Evolutionary conservation across 2,888 invertebrate genomes (phyloP).

Genomic region (Eupithecia centaureata): DNA sequence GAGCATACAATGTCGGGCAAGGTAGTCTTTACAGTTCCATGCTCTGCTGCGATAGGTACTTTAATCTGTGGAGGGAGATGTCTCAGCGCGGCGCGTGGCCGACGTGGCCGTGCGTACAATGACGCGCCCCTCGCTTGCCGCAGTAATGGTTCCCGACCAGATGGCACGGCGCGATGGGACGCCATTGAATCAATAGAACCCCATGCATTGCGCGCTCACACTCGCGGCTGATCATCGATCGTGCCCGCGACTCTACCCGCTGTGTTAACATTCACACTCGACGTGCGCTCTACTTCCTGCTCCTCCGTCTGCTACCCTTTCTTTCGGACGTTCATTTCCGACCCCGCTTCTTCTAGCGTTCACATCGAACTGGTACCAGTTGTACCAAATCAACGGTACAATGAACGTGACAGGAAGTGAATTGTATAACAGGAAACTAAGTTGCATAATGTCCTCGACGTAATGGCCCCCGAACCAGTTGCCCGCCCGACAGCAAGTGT

Average conservation of each 20-base stretch:
- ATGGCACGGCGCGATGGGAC: slow-evolving; percentile 18
- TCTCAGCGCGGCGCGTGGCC: too few species aligned
- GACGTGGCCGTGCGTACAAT: not conserved
- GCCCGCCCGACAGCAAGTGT: too few species aligned
- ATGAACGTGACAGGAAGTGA: not conserved
- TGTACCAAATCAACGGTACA: not conserved
- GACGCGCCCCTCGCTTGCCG: slow-evolving; percentile 7
- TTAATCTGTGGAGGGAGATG: too few species aligned
- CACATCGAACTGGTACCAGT: not conserved
- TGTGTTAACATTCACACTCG: slow-evolving; percentile 9
- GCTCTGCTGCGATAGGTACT: too few species aligned
- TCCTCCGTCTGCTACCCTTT: not conserved
- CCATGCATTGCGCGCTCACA: slow-evolving; percentile 18
- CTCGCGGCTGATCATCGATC: not conserved
- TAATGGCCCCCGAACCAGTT: slow-evolving; percentile 10
- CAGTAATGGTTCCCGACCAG: slow-evolving; percentile 11
- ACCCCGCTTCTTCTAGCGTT: not conserved
- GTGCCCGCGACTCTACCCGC: slow-evolving; percentile 7
- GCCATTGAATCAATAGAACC: slow-evolving; percentile 20
- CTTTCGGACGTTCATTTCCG: not conserved
- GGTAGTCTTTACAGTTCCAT: too few species aligned
- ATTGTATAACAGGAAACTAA: slow-evolving; percentile 7
- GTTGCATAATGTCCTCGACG: slow-evolving; percentile 14
- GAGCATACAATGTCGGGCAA: too few species aligned
- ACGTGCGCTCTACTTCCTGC: not conserved